Evolutionary conservation across 2,797 vertebrate genomes (phyloP), one percentile per base, ranked within the genome.

Genomic region (Urosaurus nigricauda): DNA sequence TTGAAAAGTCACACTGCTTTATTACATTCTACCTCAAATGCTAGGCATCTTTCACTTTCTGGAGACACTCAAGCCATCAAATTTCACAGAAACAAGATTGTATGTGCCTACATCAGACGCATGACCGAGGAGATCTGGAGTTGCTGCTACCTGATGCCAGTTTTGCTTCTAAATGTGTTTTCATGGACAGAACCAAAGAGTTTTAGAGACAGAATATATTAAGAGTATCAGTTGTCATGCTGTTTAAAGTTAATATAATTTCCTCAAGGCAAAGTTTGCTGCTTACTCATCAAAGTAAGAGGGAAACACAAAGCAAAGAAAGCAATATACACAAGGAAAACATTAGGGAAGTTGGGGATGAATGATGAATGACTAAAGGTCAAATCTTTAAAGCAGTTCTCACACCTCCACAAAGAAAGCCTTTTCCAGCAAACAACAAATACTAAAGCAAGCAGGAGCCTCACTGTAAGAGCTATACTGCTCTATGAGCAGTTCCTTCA

Each of bases 381-480:
- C 73, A 92, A 90, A 92, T 73, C 82, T 80, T 75, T 89, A 83
- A 92, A 88, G 87, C 47, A 88, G 87, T 51, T 40, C 73, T 19
- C 29, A 65, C 68, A 88, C 47, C 79, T 88, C 88, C 90, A 78
- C 77, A 90, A 92, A 75, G 77, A 90, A 79, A 89, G 78, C 93
- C 87, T 88, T 91, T 89, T 89, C 90, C 94, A 94, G 93, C 88
- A 87, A 95, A 93, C 94, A 95, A 90, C 88, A 92, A 89, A 92
- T 58, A 70, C 82, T 91, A 91, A 87, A 83, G 90, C 80, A 92
- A 92, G 65, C n/a, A 81, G 91, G 91, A 79, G 63, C 89, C 88
- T 68, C 75, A 70, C 47, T 85, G 77, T 90, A 91, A 93, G 92
- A 65, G n/a, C 92, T 87, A 87, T 5, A n/a, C 90, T 91, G 88